Base-by-base conservation (phyloP, 1,140 invertebrate species). In the Plectrocnemia conspersa region DNA sequence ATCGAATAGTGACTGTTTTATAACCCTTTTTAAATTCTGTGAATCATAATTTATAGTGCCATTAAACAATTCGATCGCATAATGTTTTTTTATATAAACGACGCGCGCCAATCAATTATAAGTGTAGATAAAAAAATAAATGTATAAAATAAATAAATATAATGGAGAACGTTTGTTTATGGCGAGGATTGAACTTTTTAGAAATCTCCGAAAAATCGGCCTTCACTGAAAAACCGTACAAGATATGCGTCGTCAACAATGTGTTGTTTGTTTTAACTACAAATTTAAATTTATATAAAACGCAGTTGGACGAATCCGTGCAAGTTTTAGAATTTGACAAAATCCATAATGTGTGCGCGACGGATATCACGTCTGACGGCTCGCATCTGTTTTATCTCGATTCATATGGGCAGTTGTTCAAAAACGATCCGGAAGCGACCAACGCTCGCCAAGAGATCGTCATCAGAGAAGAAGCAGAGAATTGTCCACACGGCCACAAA, bases 311-410 rank as follows among this genome's bases (percentile, higher is more conserved):
- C 29, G 36, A 69, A 57, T 62, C 66, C 59, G 66, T 66, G 18
- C 63, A 72, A 54, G 63, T 54, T 29, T 59, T 71, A 54, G 66
- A 65, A 44, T 74, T 73, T 61, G 68, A 64, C 55, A 73, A 68
- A 63, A 58, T 74, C 18, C 62, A 61, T 36, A 69, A 72, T 49
- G 68, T 77, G 23, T 63, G 61, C 58, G 81, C 76, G 5, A 67
- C 79, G 48, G 82, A 86, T 68, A 77, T 86, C 64, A 79, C 80
- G 52, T 76, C 75, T 60, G 77, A 79, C 65, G 76, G 75, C 60
- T 66, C 78, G 56, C 68, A 77, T 59, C 67, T 85, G 25, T 84
- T 79, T 66, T 73, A 82, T 48, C 76, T 85, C 52, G 79, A 80
- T 67, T 69, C 73, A 35, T 73, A 77, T 63, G 83, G 83, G 13